Evolutionary conservation across 2,888 invertebrate species (phyloP).

Genomic region (Hypena proboscidalis): DNA sequence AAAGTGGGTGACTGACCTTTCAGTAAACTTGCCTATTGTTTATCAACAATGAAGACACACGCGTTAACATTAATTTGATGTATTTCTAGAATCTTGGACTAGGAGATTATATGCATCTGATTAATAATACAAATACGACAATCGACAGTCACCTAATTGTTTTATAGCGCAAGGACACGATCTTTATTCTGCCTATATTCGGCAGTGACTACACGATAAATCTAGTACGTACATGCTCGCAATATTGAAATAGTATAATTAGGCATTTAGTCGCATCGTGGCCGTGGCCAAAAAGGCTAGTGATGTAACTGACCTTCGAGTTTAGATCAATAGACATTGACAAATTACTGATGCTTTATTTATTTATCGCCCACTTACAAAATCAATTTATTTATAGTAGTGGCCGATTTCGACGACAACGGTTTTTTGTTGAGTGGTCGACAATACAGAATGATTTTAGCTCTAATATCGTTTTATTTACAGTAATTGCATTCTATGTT

Average conservation of each 20-base stretch:
- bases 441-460: too few relatives aligned
- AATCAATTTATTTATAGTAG: too few relatives aligned
- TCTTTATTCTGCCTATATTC: conserved; percentile 39
- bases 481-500: too few relatives aligned
- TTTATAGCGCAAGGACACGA: conserved; percentile 29
- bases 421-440: conserved; percentile 10
- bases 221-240: conserved; percentile 38
- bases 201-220: conserved; percentile 37
- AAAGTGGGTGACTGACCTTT: too few relatives aligned
- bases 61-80: too few relatives aligned
- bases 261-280: conserved; percentile 34
- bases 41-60: too few relatives aligned
- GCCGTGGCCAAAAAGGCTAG: conserved; percentile 38
- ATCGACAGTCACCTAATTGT: conserved; percentile 17
- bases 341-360: conserved; percentile 29
- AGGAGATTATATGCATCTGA: too few relatives aligned
- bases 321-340: conserved; percentile 32
- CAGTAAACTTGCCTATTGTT: too few relatives aligned
- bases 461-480: too few relatives aligned
- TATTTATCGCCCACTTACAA: too few relatives aligned
- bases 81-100: too few relatives aligned
- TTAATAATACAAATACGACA: conserved; percentile 11
- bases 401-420: too few relatives aligned
- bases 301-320: conserved; percentile 57
- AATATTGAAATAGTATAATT: conserved; percentile 35